Base-by-base conservation (phyloP, 2,888 invertebrate genomes). In the Patella caerulea region DNA sequence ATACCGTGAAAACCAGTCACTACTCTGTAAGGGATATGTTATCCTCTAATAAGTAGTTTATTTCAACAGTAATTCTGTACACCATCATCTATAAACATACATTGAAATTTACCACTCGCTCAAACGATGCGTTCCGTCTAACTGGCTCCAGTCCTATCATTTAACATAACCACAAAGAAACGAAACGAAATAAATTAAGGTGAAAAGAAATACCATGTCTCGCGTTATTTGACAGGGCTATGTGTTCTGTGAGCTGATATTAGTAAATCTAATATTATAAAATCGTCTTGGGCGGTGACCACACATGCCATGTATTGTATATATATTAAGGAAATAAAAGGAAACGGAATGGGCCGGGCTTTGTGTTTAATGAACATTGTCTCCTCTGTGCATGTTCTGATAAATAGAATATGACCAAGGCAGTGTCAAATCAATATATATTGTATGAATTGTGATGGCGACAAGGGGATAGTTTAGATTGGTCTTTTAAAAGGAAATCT, bases 21-120 rank as follows among this genome's bases (percentile, higher is more conserved):
- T 45, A 45, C 45, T 45, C 45, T 45, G 45, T 45, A 45, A 65
- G 65, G 24, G 65, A 24, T 24, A 14, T 65, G 65, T 65, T 65
- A 65, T 65, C 65, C 65, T 65, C 24, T 65, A 65, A 65, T 65
- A 65, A 65, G 65, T 65, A 65, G 65, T 65, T 65, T 65, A 65
- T 65, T 65, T 65, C 65, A 65, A 65, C 65, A 65, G 65, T 65
- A 24, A 65, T 65, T 65, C 65, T 65, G 65, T 65, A 24, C 19
- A 65, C 65, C 65, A 65, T 65, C 65, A 65, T 65, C 19, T 65
- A 65, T 65, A 65, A 65, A 65, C 65, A 65, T 65, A 65, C 11
- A 19, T 19, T 65, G 65, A 24, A 65, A 65, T 24, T 65, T 65
- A 45, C 45, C 45, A 45, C 45, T 45, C 45, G 45, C 45, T 45